Evolutionary conservation across 53 echinoderm and acorn worm species (phyloP).

Genomic region (Actinopyga echinites): DNA sequence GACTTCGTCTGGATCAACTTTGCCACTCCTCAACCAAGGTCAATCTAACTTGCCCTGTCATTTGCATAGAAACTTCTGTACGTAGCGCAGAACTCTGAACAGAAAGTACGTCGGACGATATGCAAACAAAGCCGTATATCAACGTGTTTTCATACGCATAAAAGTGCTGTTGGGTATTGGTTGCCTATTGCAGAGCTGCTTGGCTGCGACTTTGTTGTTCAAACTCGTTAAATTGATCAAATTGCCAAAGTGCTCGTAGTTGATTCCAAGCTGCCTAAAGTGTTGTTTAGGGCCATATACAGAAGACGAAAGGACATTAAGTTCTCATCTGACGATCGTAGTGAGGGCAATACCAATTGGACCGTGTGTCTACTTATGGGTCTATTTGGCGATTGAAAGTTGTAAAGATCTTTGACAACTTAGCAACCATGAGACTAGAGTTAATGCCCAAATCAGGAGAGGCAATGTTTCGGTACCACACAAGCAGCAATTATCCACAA

Average conservation of each 20-base stretch:
- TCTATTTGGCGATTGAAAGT: neutral
- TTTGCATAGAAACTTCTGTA: conserved; percentile 5
- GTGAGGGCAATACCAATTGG: too few relatives aligned
- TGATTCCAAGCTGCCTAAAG: neutral
- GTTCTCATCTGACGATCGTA: too few relatives aligned
- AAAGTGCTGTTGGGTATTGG: neutral
- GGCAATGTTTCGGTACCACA: conserved; percentile 22
- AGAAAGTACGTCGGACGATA: neutral
- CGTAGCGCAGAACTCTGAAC: neutral
- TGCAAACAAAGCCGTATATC: conserved; percentile 7
- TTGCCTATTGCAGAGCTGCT: neutral
- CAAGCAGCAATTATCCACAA: conserved; percentile 16
- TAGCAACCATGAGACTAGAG: conserved; percentile 30
- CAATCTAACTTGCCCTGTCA: neutral
- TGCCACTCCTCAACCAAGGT: too few relatives aligned
- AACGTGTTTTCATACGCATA: conserved; percentile 8
- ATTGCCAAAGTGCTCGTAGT: neutral
- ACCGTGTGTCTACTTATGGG: too few relatives aligned
- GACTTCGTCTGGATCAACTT: too few relatives aligned
- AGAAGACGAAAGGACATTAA: neutral
- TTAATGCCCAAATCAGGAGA: conserved; percentile 17
- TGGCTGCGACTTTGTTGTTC: neutral
- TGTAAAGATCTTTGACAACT: neutral
- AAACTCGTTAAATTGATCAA: conserved; percentile 23
- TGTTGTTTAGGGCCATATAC: conserved; percentile 8